Evolutionary conservation across 2,888 invertebrate genomes (phyloP), one percentile per base, ranked within the genome.

Genomic region (Hydrotaea cyrtoneurina): DNA sequence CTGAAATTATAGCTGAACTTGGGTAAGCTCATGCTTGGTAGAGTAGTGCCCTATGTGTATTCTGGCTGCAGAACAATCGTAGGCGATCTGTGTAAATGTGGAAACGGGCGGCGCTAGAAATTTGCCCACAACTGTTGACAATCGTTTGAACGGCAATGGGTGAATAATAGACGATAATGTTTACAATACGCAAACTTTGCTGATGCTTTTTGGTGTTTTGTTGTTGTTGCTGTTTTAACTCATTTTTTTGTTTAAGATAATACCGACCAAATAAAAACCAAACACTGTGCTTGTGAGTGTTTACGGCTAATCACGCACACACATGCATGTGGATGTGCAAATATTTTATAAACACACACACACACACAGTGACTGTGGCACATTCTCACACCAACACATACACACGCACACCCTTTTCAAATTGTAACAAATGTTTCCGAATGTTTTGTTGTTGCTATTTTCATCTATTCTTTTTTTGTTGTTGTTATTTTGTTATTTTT

Each of bases 371-470:
- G n/a, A 17, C 62, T 39, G 13, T 39, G 39, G 10, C 7, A 7
- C 31, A 31, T 31, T 4, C 7, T 31, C 2, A 31, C 39, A 39
- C 39, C 3, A 1, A 11, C 39, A 39, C 39, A 39, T 10, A 39
- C 31, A 53, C 39, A 10, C 66, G 50, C 75, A 66, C 74, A 66
- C 57, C 74, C 66, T 80, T 57, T 73, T 64, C n/a, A n/a, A 69
- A 69, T 69, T 80, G 80, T 80, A 80, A 80, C 57, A 26, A 59
- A 69, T 75, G 74, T 74, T 80, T 69, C n/a, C 36, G 46, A 69
- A 43, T 69, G 43, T 21, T 69, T 39, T 19, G 46, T 46, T 69
- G 26, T 69, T 69, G 46, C n/a, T 23, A n/a, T 62, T 66, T 43
- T 69, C 69, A 23, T 69, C 43, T 69, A 69, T 69, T 39, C 43